Percentiles rank a stretch among this genome's conserved stretches.
Conservation (phyloP, 2,113 vertebrate species). For the Eleginops maclovinus region DNA sequence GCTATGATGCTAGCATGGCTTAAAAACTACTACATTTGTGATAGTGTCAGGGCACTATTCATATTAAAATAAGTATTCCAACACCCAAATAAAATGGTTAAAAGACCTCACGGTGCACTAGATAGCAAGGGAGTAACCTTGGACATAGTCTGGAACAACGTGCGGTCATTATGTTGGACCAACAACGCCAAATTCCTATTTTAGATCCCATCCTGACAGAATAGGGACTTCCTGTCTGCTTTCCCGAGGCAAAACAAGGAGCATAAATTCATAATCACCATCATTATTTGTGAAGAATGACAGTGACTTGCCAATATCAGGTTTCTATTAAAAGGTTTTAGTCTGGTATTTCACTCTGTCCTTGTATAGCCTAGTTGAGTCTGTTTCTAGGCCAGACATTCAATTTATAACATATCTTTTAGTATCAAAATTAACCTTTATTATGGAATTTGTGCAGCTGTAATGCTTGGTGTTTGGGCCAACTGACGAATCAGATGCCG, state of each 20-base stretch:
- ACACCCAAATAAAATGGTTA: not conserved
- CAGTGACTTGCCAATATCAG: not conserved
- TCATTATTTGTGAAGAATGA: not conserved
- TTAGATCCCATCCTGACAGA: not conserved
- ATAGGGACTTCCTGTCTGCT: not conserved
- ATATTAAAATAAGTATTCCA: not conserved
- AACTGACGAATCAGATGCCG: no score
- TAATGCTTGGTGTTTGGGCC: not conserved
- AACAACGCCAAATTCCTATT: not conserved
- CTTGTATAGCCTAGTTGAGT: not conserved
- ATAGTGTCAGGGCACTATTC: not conserved
- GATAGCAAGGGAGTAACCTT: not conserved
- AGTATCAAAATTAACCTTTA: not conserved
- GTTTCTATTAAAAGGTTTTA: not conserved
- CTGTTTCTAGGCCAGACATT: conserved; percentile 5
- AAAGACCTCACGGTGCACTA: not conserved
- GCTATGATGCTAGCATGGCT: not conserved
- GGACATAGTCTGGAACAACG: not conserved
- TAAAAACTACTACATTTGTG: not conserved
- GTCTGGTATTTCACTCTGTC: conserved; percentile 3
- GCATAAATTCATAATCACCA: not conserved
- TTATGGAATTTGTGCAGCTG: conserved; percentile 3
- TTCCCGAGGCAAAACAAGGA: not conserved
- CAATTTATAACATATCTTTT: not conserved
- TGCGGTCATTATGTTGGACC: not conserved